Conservation (phyloP, 2,113 vertebrate species). For the Riparia riparia region DNA sequence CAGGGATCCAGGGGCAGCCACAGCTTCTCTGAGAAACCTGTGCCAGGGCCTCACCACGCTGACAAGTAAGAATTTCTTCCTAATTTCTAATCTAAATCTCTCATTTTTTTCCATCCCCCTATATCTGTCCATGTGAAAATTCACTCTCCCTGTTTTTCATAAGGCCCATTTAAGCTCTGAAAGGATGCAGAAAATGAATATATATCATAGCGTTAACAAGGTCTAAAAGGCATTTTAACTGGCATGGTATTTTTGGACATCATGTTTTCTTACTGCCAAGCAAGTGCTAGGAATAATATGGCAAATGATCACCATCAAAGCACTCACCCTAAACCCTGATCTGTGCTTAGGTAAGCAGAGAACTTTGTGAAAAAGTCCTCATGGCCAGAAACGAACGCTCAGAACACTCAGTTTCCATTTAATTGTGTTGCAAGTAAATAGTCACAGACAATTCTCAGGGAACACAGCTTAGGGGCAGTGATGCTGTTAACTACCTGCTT, state of each 20-base stretch:
- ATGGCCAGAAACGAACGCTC: rapidly evolving
- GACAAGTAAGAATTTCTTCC: background rate
- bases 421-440: background rate
- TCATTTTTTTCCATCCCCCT: background rate
- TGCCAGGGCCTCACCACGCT: rapidly evolving
- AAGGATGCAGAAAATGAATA: background rate
- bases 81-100: background rate
- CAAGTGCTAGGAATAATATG: rapidly evolving
- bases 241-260: background rate
- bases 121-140: background rate
- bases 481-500: background rate
- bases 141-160: background rate
- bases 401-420: background rate
- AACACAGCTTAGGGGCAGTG: background rate
- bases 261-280: background rate
- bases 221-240: background rate
- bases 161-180: background rate
- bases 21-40: background rate
- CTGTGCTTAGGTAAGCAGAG: background rate
- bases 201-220: background rate
- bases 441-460: background rate
- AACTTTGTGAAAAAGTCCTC: background rate
- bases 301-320: background rate
- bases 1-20: background rate
- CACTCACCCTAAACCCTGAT: background rate